Base-by-base conservation (phyloP, 2,113 vertebrate genomes). In the Xerus inauris region DNA sequence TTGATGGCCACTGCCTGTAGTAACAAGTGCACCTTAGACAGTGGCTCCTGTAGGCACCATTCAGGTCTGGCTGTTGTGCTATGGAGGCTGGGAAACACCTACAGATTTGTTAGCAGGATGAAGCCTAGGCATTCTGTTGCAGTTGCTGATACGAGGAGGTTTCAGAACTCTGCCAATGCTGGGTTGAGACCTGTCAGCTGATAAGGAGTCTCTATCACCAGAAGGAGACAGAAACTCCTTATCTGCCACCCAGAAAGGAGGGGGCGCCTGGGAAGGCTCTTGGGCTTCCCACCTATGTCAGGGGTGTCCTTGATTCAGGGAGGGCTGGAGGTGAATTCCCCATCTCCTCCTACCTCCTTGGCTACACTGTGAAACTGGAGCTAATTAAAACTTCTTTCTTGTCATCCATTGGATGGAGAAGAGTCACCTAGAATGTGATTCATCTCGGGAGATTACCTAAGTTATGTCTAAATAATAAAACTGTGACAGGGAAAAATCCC, bases 381-480 rank as follows among this genome's bases (percentile, higher is more conserved):
- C 13, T 90, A 80, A 91, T 64, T 81, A 84, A 88, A 40, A 12
- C 19, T 57, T 91, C 40, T 42, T 42, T 93, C 71, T 40, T 40
- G 1, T 96, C 82, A 94, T 71, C 24, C 75, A 80, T 45, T 75
- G 42, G 28, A 13, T 71, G 54, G 5, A 54, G 51, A 79, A 81
- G 47, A 86, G 84, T 81, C 69, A 97, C 49, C n/a, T 30, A 89
- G 40, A 82, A 89, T 35, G 30, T 83, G 79, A 65, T 12, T 95
- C 42, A 51, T n/a, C 35, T 35, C 4, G 86, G 76, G 49, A 45
- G 14, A 83, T 96, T 35, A 54, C 5, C 8, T 75, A 75, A 28
- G 17, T 93, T 93, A 13, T 69, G 20, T 75, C 45, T 14, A 85
- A 79, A 81, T 67, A 84, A 67, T 47, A 93, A 67, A 87, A 64